phyloP scores from a whole-genome alignment of 2,113 vertebrate species.

The Pangasianodon hypophthalmus region DNA sequence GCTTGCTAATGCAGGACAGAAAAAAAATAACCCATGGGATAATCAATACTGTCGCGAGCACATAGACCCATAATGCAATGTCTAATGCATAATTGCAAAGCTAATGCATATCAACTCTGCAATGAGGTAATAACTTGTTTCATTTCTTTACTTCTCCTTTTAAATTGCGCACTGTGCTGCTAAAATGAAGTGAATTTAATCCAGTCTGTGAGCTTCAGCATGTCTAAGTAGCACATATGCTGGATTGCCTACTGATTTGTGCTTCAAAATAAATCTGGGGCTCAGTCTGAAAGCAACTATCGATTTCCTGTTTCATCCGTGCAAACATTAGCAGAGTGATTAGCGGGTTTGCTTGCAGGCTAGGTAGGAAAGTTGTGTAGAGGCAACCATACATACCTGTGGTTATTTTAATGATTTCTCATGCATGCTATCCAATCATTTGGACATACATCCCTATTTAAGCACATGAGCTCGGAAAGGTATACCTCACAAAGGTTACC shows the following conservation, averaged over 20 bases:
- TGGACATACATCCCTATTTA: neutral
- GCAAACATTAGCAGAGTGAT: conserved; percentile 33
- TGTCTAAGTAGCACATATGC: neutral
- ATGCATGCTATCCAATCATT: neutral
- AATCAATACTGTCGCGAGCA: conserved; percentile 43
- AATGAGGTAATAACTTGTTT: conserved; percentile 24
- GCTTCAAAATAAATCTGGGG: neutral
- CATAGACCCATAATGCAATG: conserved; percentile 34
- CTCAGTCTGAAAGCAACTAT: conserved; percentile 6
- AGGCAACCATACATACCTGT: neutral
- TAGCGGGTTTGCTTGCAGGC: neutral
- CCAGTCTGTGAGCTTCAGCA: neutral
- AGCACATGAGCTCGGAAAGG: neutral
- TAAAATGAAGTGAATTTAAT: neutral
- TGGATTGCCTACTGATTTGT: neutral
- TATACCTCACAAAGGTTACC: neutral
- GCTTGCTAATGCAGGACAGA: conserved; percentile 36
- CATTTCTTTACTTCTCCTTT: conserved; percentile 26
- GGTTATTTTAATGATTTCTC: conserved; percentile 1
- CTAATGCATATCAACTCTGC: conserved; percentile 44
- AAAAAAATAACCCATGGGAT: conserved; percentile 16
- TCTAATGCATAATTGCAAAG: conserved; percentile 36
- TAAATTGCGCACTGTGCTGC: neutral
- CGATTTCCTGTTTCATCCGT: conserved; percentile 7
- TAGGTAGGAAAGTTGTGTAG: neutral